phyloP scores from a whole-genome alignment of 2,113 vertebrate genomes.

The Cochlearius cochlearius region DNA sequence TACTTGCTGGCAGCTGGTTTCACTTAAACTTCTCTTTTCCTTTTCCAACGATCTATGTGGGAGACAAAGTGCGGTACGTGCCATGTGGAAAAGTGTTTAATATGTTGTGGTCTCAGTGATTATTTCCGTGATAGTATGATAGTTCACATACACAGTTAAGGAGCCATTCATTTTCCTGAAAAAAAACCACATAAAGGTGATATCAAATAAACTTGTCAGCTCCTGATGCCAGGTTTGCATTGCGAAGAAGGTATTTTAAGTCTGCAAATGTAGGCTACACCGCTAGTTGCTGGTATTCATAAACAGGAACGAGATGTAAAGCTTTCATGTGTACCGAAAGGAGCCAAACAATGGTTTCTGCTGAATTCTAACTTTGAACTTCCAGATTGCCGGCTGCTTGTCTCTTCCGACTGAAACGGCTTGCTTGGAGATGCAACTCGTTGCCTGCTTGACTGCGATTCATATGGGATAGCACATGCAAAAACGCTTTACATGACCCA shows the following conservation, averaged over 20 bases:
- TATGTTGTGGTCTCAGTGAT: not conserved
- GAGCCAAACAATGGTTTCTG: not conserved
- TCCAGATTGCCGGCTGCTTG: not conserved
- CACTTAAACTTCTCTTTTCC: not conserved
- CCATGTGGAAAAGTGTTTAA: not conserved
- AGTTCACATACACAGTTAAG: not conserved
- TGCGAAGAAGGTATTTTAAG: conserved; percentile 7
- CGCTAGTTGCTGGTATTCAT: not conserved
- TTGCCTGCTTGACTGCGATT: not conserved
- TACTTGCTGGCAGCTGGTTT: not conserved
- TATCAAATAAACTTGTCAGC: not conserved
- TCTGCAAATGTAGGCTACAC: not conserved
- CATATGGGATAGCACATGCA: not conserved
- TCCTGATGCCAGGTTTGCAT: not conserved
- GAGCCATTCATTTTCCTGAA: not conserved
- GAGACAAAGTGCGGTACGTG: not conserved
- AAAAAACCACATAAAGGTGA: not conserved
- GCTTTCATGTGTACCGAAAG: not conserved
- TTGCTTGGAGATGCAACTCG: not conserved
- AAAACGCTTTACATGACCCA: not conserved
- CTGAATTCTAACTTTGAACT: conserved; percentile 26
- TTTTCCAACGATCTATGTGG: not conserved
- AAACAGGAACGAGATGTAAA: not conserved
- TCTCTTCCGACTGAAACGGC: not conserved
- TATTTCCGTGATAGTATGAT: not conserved